Percentiles rank a stretch among this genome's conserved stretches.
Evolutionary conservation across 2,888 invertebrate species (phyloP).

Genomic region (Apamea sordens): DNA sequence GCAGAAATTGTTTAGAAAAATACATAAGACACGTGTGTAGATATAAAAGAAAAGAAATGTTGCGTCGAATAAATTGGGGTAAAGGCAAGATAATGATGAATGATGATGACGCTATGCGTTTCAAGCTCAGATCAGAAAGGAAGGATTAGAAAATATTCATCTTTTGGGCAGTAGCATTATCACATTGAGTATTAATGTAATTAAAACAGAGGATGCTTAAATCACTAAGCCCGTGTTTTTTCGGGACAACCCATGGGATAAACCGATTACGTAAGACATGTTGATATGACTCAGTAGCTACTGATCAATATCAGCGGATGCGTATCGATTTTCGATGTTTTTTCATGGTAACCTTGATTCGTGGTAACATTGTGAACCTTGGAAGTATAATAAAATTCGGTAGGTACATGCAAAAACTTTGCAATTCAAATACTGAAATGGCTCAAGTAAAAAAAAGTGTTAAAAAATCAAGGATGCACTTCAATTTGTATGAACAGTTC

Average conservation of each 20-base stretch:
- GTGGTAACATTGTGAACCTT: no score
- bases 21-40: not conserved
- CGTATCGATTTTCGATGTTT: slow-evolving; percentile 22
- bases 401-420: slow-evolving; percentile 28
- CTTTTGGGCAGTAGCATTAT: not conserved
- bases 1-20: not conserved
- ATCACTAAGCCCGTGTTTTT: not conserved
- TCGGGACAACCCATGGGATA: slow-evolving; percentile 23
- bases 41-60: not conserved
- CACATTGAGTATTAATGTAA: not conserved
- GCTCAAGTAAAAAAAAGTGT: not conserved
- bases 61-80: not conserved
- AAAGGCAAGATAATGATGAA: not conserved
- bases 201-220: not conserved
- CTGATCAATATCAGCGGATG: slow-evolving; percentile 26
- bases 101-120: not conserved
- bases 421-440: slow-evolving; percentile 41
- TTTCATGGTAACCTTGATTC: slow-evolving; percentile 14
- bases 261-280: slow-evolving; percentile 23
- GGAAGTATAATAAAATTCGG: slow-evolving; percentile 1
- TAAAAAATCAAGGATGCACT: slow-evolving; percentile 35
- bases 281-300: slow-evolving; percentile 27
- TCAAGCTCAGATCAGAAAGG: not conserved
- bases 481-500: slow-evolving; percentile 19
- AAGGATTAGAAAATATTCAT: not conserved